These are phyloP conservation scores for Colinus virginianus DNA, from an alignment of 2,113 vertebrate species.

Conservation along the genomic window DNA sequence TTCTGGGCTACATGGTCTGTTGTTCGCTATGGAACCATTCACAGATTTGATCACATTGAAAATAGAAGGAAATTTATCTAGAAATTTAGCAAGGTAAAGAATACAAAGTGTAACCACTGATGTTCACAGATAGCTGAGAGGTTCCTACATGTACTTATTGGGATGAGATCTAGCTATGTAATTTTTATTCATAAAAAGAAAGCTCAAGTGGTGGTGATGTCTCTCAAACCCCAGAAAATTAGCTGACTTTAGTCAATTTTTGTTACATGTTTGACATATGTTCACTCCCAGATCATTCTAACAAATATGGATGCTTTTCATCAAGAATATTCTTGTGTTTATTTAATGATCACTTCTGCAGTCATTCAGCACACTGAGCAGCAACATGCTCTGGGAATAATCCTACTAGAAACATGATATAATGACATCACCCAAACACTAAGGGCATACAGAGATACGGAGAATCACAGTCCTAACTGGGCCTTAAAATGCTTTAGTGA, in stretches of 20 bases:
- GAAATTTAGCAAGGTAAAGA: not conserved
- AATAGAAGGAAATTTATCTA: not conserved
- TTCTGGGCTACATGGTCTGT: not conserved
- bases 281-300: not conserved
- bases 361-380: not conserved
- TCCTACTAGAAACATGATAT: not conserved
- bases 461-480: not conserved
- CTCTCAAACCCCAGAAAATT: not conserved
- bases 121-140: not conserved
- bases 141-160: not conserved
- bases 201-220: not conserved
- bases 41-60: not conserved
- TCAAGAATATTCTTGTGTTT: not conserved
- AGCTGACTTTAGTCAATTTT: not conserved
- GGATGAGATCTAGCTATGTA: not conserved
- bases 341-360: not conserved
- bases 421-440: not conserved
- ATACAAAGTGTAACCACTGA: not conserved
- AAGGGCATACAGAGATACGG: not conserved
- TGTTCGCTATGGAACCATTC: not conserved
- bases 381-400: not conserved
- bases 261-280: not conserved
- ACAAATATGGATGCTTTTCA: not conserved
- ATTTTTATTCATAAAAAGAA: not conserved
- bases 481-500: not conserved